Evolutionary conservation across 1,140 invertebrate species (phyloP), one percentile per base, ranked within the genome.

Genomic region (Tetraneura akinire): DNA sequence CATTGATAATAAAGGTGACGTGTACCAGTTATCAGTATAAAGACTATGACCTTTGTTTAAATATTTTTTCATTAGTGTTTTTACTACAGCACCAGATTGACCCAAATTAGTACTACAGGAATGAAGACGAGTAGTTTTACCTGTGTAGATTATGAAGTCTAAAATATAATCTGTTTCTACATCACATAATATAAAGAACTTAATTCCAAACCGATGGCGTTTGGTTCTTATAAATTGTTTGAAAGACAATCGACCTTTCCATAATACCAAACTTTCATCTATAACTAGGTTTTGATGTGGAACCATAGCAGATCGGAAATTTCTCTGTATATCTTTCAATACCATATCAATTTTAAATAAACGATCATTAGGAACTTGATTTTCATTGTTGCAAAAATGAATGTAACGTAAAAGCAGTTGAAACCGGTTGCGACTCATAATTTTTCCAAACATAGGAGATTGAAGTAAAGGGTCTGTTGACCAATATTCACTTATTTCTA

Each of bases 331-430:
- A 3, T 70, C 16, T 26, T 70, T 13, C 32, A 68, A 51, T n/a
- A 70, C 37, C 18, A 53, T 57, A 9, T 47, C 3, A 57, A 80
- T 68, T 70, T 80, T 80, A 29, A 68, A 53, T n/a, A 80, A 55
- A 14, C 37, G 32, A 42, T 71, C 32, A 26, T 14, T 26, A 23
- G 9, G 1, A 9, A 42, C 3, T 57, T 60, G 68, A 42, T 49
- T 49, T 16, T 68, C 9, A 80, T 83, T 83, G 37, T 82, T 53
- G 11, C 45, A 51, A 81, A 83, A 83, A 47, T 83, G 73, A 10
- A 83, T 47, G 47, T 29, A 78, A 62, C 49, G 42, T 13, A 82
- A 73, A 42, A 81, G 80, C 13, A 23, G 8, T 16, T 81, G n/a
- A 81, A 81, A 82, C 29, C 81, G 71, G 70, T 82, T 49, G 64